Evolutionary conservation across 2,113 vertebrate genomes (phyloP).

Genomic region (Brevimyrus niger): DNA sequence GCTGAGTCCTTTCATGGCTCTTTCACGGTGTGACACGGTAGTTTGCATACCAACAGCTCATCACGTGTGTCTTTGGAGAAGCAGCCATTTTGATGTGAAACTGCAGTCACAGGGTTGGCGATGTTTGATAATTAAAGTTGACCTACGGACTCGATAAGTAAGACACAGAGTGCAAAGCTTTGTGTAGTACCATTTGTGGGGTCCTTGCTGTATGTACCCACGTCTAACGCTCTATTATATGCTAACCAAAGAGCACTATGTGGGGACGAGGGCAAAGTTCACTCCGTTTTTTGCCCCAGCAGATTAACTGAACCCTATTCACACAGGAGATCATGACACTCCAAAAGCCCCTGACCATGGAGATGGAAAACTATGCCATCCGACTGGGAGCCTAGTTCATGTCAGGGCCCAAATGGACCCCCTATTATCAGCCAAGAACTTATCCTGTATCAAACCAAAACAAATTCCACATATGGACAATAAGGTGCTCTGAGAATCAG

Average conservation of each 20-base stretch:
- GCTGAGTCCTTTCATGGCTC: not conserved
- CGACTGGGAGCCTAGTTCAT: not conserved
- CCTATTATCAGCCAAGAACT: not conserved
- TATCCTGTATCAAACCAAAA: not conserved
- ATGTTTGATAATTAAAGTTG: not conserved
- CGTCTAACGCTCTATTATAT: not conserved
- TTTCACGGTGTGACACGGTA: not conserved
- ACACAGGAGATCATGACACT: not conserved
- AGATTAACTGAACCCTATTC: not conserved
- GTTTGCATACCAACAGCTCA: not conserved
- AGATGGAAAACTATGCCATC: not conserved
- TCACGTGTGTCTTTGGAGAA: not conserved
- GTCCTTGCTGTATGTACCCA: not conserved
- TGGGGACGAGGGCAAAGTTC: not conserved
- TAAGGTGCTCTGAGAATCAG: not conserved
- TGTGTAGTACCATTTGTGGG: not conserved
- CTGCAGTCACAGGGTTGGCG: not conserved
- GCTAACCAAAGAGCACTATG: not conserved
- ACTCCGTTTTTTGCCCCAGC: not conserved
- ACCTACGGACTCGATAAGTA: no score
- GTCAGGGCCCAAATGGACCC: not conserved
- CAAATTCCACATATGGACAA: not conserved
- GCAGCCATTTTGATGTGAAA: constrained; percentile 2
- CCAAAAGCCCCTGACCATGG: not conserved
- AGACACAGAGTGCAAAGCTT: not conserved